phyloP scores from a whole-genome alignment of 2,113 vertebrate species.

The Grantiella picta region DNA sequence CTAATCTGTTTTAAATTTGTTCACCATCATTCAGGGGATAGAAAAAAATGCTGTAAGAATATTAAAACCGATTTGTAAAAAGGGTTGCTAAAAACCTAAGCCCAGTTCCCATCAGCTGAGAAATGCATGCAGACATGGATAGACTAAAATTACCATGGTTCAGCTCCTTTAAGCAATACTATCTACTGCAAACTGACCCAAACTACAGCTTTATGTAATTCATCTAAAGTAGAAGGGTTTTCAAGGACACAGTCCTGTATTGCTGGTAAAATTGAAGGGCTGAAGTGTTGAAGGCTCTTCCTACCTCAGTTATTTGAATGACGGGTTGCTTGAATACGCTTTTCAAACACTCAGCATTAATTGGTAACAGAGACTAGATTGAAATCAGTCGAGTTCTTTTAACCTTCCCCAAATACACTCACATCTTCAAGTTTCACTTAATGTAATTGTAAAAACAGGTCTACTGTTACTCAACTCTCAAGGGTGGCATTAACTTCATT shows the following conservation, averaged over 20 bases:
- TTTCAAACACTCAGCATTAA: conserved; percentile 9
- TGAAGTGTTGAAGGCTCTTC: neutral
- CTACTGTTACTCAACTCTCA: neutral
- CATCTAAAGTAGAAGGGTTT: neutral
- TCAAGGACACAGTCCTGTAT: neutral
- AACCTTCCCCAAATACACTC: neutral
- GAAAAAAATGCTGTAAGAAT: neutral
- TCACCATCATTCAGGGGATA: neutral
- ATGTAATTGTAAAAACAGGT: conserved; percentile 26
- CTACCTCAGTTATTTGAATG: neutral
- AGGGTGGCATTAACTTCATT: conserved; percentile 13
- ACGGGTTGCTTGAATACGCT: neutral
- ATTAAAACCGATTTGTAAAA: neutral
- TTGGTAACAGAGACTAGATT: conserved; percentile 28
- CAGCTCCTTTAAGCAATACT: neutral
- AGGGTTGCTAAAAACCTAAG: neutral
- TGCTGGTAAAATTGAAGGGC: neutral
- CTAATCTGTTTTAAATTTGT: neutral
- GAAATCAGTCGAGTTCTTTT: neutral
- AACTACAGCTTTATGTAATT: neutral
- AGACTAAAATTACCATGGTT: neutral
- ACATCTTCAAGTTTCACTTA: conserved; percentile 48
- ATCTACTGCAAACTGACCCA: neutral
- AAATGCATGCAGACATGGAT: neutral
- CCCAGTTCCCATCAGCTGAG: neutral